Evolutionary conservation across 2,113 vertebrate species (phyloP).

Genomic region (Redunca redunca): DNA sequence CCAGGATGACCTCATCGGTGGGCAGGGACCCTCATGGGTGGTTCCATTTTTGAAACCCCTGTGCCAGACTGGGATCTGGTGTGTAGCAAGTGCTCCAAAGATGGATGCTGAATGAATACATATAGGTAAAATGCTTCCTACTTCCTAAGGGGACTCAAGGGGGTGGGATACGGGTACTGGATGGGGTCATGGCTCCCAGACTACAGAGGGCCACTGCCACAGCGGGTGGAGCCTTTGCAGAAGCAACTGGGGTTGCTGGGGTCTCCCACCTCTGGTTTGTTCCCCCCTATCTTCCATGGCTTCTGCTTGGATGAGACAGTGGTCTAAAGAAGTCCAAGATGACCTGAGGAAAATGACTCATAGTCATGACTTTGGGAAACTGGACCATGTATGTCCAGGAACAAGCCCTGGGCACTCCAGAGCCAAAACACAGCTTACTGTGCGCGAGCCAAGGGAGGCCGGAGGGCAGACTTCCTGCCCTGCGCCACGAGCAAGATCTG

Average conservation of each 20-base stretch:
- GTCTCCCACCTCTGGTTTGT: neutral
- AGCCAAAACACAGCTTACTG: neutral
- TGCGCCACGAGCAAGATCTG: no score
- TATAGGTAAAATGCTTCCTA: neutral
- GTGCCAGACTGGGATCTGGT: neutral
- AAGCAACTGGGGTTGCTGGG: neutral
- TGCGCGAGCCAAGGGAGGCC: neutral
- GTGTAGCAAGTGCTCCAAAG: neutral
- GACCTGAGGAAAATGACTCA: neutral
- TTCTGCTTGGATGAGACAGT: neutral
- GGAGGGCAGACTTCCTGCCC: neutral
- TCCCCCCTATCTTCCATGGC: neutral
- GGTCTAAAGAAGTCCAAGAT: neutral
- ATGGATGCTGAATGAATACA: neutral
- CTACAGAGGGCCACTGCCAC: fast-evolving
- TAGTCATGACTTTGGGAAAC: neutral
- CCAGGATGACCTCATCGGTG: neutral
- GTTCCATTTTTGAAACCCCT: neutral
- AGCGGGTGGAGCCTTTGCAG: neutral
- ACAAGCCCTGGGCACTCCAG: neutral
- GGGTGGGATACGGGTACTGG: neutral
- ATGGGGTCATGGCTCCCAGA: no score
- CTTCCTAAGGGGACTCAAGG: neutral
- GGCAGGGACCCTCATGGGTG: neutral
- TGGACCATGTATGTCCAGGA: neutral